Evolutionary conservation across 2,797 vertebrate genomes (phyloP).

Genomic region (Schizopygopsis malacanthus): DNA sequence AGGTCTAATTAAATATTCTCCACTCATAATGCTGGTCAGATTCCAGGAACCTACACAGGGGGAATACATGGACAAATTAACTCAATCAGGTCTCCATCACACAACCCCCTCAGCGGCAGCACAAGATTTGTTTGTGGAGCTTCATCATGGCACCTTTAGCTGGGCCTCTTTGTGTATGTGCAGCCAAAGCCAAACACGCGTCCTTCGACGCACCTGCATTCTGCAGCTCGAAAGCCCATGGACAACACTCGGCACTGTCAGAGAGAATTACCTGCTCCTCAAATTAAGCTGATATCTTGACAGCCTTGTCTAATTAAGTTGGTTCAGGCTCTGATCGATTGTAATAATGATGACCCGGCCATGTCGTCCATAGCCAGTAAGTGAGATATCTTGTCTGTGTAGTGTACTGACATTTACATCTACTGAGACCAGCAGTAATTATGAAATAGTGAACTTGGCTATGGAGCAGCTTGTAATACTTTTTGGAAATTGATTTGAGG

Average conservation of each 20-base stretch:
- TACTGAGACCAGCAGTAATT: slow-evolving; percentile 70
- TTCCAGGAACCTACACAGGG: slow-evolving; percentile 20
- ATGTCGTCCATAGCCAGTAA: slow-evolving; percentile 51
- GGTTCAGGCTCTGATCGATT: slow-evolving; percentile 74
- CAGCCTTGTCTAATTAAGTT: slow-evolving; percentile 72
- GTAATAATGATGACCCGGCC: slow-evolving; percentile 58
- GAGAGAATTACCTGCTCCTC: slow-evolving; percentile 72
- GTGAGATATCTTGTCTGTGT: slow-evolving; percentile 45
- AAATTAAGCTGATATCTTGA: slow-evolving; percentile 71
- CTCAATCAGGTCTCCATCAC: slow-evolving; percentile 52
- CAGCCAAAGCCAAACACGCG: slow-evolving; percentile 42
- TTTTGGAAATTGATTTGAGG: slow-evolving; percentile 72
- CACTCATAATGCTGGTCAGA: slow-evolving; percentile 29
- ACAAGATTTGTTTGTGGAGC: neutral
- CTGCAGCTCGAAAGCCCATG: neutral
- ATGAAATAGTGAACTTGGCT: slow-evolving; percentile 56
- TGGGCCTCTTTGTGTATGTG: slow-evolving; percentile 44
- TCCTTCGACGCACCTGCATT: slow-evolving; percentile 45
- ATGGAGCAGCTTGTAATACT: slow-evolving; percentile 65
- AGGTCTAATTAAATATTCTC: slow-evolving; percentile 46
- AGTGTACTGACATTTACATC: slow-evolving; percentile 43
- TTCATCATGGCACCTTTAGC: slow-evolving; percentile 15
- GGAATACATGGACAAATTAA: slow-evolving; percentile 41
- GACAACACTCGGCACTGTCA: slow-evolving; percentile 59
- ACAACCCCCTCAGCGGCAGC: slow-evolving; percentile 18